These are phyloP conservation scores for Meteorus colon DNA, from an alignment of 2,888 invertebrate genomes.

Conservation along the genomic window DNA sequence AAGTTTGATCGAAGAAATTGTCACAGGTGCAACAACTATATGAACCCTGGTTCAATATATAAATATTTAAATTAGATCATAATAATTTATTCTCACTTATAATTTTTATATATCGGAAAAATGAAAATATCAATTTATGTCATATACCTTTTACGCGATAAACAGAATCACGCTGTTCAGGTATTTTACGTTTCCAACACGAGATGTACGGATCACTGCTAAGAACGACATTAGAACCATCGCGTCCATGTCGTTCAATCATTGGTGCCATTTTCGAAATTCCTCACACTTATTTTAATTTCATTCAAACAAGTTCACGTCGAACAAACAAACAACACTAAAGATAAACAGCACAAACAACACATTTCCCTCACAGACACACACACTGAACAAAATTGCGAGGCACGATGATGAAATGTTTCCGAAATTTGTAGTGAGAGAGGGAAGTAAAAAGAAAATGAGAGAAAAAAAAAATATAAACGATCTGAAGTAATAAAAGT, in stretches of 20 bases:
- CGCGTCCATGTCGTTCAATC: slow-evolving; percentile 54
- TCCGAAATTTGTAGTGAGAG: too few relatives aligned
- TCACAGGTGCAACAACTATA: too few relatives aligned
- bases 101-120: too few relatives aligned
- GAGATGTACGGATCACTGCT: slow-evolving; percentile 58
- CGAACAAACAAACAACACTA: not conserved
- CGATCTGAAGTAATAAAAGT: too few relatives aligned
- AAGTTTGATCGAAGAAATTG: too few relatives aligned
- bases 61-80: too few relatives aligned
- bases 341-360: not conserved
- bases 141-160: slow-evolving; percentile 47
- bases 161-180: slow-evolving; percentile 52
- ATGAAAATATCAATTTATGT: too few relatives aligned
- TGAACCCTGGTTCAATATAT: too few relatives aligned
- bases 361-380: not conserved
- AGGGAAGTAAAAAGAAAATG: too few relatives aligned
- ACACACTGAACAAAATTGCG: not conserved
- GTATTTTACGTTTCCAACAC: slow-evolving; percentile 60
- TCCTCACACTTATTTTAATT: not conserved
- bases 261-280: slow-evolving; percentile 56
- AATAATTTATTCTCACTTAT: too few relatives aligned
- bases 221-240: slow-evolving; percentile 44
- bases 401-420: too few relatives aligned
- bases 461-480: too few relatives aligned
- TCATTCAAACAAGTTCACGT: slow-evolving; percentile 31